Conservation (phyloP, 2,888 invertebrate species). For the Microchrysa polita region DNA sequence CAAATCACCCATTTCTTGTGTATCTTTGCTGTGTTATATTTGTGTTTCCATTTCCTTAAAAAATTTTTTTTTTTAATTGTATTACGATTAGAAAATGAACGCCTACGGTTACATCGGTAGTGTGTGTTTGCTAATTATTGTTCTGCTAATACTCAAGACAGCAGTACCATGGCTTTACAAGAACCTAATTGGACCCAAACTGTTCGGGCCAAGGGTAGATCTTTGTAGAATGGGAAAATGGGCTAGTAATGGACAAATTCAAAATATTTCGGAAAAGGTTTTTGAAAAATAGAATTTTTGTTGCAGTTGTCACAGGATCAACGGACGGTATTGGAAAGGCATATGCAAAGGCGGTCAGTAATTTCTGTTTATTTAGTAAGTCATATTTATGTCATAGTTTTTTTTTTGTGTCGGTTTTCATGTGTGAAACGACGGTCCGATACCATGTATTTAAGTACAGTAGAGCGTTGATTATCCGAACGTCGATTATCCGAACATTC, state of each 20-base stretch:
- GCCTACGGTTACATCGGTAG: conserved; percentile 24
- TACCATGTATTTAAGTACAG: no score
- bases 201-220: conserved; percentile 71
- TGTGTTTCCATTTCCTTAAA: no score
- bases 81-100: conserved; percentile 39
- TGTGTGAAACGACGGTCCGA: no score
- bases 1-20: no score
- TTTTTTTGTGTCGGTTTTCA: no score
- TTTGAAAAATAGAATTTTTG: conserved; percentile 34
- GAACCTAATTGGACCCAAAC: conserved; percentile 67
- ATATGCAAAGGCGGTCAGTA: conserved; percentile 75
- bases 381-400: no score
- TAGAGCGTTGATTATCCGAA: no score
- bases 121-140: conserved; percentile 53
- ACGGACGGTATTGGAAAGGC: conserved; percentile 92
- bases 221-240: conserved; percentile 78
- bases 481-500: no score
- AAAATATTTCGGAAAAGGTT: neutral
- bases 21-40: no score
- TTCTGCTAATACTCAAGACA: conserved; percentile 61
- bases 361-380: no score
- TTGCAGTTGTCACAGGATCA: conserved; percentile 82
- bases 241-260: conserved; percentile 72
- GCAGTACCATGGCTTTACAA: conserved; percentile 62
- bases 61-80: no score